Conservation (phyloP, 1,140 invertebrate species). For the Zaprionus vittiger region DNA sequence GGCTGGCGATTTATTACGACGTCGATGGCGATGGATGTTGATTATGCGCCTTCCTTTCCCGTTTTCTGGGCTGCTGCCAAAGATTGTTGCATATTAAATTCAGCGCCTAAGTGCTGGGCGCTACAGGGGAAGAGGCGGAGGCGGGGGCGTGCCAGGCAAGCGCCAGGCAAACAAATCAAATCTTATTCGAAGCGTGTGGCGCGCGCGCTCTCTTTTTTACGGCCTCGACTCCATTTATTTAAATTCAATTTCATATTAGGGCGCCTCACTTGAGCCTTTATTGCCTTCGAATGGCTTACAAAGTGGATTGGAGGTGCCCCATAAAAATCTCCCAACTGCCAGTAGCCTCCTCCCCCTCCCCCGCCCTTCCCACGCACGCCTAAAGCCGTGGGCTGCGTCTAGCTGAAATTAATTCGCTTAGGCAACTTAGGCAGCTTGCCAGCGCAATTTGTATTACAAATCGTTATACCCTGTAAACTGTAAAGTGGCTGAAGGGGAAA, state of each 20-base stretch:
- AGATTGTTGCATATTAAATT: conserved; percentile 81
- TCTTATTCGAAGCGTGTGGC: conserved; percentile 64
- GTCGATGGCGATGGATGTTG: conserved; percentile 55
- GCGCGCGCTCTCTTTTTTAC: conserved; percentile 60
- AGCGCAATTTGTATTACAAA: conserved; percentile 7
- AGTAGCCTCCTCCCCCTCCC: background rate
- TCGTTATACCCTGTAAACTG: conserved; percentile 14
- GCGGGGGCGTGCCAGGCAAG: background rate
- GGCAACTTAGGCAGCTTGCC: conserved; percentile 2
- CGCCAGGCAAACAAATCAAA: conserved; percentile 72
- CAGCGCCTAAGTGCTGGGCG: conserved; percentile 69
- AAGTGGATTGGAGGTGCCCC: conserved; percentile 68
- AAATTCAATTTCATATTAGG: conserved; percentile 82
- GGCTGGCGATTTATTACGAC: conserved; percentile 61
- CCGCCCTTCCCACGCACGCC: background rate
- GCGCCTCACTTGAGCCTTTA: conserved; percentile 74
- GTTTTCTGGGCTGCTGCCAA: conserved; percentile 46
- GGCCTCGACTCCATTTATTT: conserved; percentile 75
- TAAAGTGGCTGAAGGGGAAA: background rate
- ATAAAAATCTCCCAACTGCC: conserved; percentile 46
- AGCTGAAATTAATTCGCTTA: conserved; percentile 39
- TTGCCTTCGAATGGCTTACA: conserved; percentile 69
- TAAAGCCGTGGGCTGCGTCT: background rate
- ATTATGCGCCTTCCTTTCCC: conserved; percentile 47
- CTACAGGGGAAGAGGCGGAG: conserved; percentile 1